Evolutionary conservation across 2,113 vertebrate species (phyloP).

Genomic region (Halcyon malimbica): DNA sequence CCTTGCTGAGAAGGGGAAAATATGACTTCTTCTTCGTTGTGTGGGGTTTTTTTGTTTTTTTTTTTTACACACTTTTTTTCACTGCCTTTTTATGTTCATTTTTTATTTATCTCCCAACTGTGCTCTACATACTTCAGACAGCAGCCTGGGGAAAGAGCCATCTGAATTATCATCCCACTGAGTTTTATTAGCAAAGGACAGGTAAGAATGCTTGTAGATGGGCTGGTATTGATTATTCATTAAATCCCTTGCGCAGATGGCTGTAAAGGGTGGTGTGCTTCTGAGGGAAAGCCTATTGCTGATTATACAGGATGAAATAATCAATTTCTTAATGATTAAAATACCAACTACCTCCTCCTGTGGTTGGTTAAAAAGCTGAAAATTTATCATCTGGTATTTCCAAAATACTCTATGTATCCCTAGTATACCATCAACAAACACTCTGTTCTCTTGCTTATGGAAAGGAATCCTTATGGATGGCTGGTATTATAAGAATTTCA

Average conservation of each 20-base stretch:
- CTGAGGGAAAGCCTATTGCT: background rate
- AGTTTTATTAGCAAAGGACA: background rate
- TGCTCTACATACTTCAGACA: background rate
- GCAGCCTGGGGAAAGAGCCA: background rate
- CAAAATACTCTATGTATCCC: background rate
- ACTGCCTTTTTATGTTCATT: background rate
- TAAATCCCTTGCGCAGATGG: background rate
- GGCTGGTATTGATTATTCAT: background rate
- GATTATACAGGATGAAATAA: background rate
- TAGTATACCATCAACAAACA: background rate
- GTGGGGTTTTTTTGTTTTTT: background rate
- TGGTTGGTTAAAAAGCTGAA: background rate
- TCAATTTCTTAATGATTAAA: background rate
- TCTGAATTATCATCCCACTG: background rate
- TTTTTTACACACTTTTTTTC: background rate
- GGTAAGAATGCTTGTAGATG: slow-evolving; percentile 53
- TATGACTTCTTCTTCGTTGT: slow-evolving; percentile 5
- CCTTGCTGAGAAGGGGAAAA: slow-evolving; percentile 49
- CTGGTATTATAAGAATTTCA: background rate
- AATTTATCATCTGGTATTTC: background rate
- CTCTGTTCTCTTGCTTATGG: background rate
- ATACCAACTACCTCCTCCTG: background rate
- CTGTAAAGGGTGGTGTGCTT: background rate
- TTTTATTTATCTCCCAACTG: background rate
- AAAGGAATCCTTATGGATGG: background rate